phyloP scores from a whole-genome alignment of 2,888 invertebrate species.

The Agrilus biguttatus region DNA sequence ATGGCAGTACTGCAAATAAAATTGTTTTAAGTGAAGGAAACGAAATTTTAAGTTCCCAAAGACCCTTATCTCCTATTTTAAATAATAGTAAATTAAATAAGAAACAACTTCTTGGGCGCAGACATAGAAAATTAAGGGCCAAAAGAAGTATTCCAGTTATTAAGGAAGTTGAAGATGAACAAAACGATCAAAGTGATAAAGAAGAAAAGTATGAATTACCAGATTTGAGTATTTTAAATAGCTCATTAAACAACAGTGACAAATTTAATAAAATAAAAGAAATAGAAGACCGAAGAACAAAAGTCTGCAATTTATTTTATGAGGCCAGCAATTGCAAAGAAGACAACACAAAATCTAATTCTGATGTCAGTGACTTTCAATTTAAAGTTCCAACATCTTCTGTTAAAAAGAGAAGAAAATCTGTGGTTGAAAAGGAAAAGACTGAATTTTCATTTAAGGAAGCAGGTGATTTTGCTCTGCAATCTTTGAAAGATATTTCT shows the following conservation, averaged over 20 bases:
- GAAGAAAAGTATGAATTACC: neutral
- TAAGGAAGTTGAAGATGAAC: slow-evolving; percentile 1
- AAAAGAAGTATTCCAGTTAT: slow-evolving; percentile 5
- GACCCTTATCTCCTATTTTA: slow-evolving; percentile 19
- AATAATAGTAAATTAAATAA: slow-evolving; percentile 11
- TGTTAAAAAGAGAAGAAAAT: neutral
- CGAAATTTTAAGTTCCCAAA: slow-evolving; percentile 1
- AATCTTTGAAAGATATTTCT: too few relatives aligned
- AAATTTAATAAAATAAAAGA: slow-evolving; percentile 13
- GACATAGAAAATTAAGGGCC: slow-evolving; percentile 4
- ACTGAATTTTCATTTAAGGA: too few relatives aligned
- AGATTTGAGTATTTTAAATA: neutral
- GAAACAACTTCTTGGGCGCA: slow-evolving; percentile 7
- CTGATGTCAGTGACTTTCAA: slow-evolving; percentile 7
- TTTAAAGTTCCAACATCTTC: slow-evolving; percentile 15
- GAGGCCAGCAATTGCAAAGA: neutral
- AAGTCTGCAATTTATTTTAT: slow-evolving; percentile 5
- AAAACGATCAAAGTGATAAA: neutral
- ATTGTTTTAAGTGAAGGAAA: too few relatives aligned
- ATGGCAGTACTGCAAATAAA: too few relatives aligned
- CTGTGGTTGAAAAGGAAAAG: neutral
- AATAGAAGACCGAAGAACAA: slow-evolving; percentile 10
- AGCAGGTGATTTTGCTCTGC: too few relatives aligned
- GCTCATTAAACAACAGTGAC: slow-evolving; percentile 2
- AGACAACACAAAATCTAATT: neutral